Base-by-base conservation (phyloP, 2,797 vertebrate genomes). In the Pangasius mekongensis region DNA sequence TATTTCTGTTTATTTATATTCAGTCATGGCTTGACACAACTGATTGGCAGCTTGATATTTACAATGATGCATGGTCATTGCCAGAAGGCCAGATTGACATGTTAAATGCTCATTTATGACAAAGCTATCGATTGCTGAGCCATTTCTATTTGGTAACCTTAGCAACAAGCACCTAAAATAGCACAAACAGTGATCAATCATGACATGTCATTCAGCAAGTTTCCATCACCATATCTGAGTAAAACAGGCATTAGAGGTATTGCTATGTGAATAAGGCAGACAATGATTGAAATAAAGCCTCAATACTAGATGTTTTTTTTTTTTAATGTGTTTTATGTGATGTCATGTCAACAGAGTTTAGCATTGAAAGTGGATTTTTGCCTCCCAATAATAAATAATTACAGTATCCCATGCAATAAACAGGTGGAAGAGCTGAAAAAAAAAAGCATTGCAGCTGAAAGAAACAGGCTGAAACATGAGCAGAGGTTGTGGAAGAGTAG, bases 101-200 rank as follows among this genome's bases (percentile, higher is more conserved):
- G 36, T 74, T 87, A 62, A 86, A 84, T 87, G 87, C 66, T 87
- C 71, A 90, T 90, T 90, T 62, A 83, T 84, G 85, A 87, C 80
- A 88, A 90, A 84, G 76, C 33, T 84, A 86, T 86, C 80, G 78
- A 84, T 73, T 39, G 20, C 58, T 27, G 36, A 86, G 71, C 71
- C 54, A 36, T 90, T 87, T 81, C 87, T 81, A 64, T 81, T 73
- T 33, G 24, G 81, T 88, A 80, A 56, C 85, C 74, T 39, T 84
- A 86, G 71, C 71, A 83, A 90, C 84, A n/a, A 49, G 27, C 13
- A 6, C 83, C 64, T 49, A 90, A 90, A 86, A 88, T 88, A 86
- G 78, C 36, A 81, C 74, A 39, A 56, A 77, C 80, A 8, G 56
- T 89, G 62, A 86, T 89, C 85, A 78, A 78, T 86, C 60, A 77